Evolutionary conservation across 2,888 invertebrate genomes (phyloP), one percentile per base, ranked within the genome.

Genomic region (Acleris laterana): DNA sequence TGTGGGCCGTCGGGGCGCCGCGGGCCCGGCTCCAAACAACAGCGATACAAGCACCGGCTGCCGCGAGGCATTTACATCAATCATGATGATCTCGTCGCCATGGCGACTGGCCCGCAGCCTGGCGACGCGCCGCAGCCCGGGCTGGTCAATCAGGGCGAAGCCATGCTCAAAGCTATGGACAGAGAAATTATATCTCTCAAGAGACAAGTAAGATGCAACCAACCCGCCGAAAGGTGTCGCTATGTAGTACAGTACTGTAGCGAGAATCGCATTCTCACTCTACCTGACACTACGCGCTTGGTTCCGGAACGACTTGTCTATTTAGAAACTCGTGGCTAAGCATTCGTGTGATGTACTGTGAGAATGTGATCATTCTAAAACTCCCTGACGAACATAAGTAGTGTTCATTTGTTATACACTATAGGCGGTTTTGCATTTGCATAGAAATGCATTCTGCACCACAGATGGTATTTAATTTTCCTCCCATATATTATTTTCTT

Each of bases 51-150:
- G 92, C 96, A 98, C 84, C 97, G 97, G 87, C 97, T 99, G 80
- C 99, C 99, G 70, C 96, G 97, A 81, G 99, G 99, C 91, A 98
- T 99, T 96, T 97, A 98, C 94, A 97, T 99, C 93, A 98, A 98
- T 95, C 97, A 98, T 93, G 99, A 99, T 91, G 99, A 99, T 94
- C 95, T 99, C 88, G 96, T 97, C 76, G 96, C 97, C 77, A 95
- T 99, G 94, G 98, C 98, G 70, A 95, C 96, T 72, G 96, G 95
- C 77, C 95, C 96, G 68, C 94, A 94, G 83, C 94, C 94, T 80
- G 93, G 94, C 77, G 94, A 93, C 79, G 83, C 92, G 60, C 77
- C 85, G 72, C 80, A 94, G 92, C 81, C 94, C 87, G 80, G 90
- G 82, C 75, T 85, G 70, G 79, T 89, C 85, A 94, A 94, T 82